Evolutionary conservation across 2,797 vertebrate species (phyloP).

Genomic region (Ceyx erithaca): DNA sequence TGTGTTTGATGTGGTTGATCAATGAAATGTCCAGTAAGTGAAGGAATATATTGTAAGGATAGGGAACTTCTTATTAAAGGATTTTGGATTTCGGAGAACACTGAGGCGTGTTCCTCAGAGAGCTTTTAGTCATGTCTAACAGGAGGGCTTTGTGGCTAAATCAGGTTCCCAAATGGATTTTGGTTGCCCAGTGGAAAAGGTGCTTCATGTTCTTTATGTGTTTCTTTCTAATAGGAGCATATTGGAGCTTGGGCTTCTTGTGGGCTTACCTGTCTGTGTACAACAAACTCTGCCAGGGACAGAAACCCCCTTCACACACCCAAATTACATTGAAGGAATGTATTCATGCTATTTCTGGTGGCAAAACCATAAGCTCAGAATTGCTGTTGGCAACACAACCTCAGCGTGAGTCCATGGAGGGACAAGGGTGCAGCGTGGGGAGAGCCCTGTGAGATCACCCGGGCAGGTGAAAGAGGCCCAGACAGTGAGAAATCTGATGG

Average conservation of each 20-base stretch:
- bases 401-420: neutral
- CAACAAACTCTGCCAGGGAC: neutral
- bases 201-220: conserved; percentile 9
- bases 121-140: conserved; percentile 48
- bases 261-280: conserved; percentile 24
- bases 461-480: neutral
- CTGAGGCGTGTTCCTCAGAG: conserved; percentile 41
- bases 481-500: neutral
- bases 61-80: conserved; percentile 48
- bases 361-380: conserved; percentile 39
- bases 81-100: conserved; percentile 48
- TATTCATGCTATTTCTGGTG: conserved; percentile 10
- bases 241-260: neutral
- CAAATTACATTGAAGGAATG: conserved; percentile 12
- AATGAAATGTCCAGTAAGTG: conserved; percentile 48
- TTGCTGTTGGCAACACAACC: neutral
- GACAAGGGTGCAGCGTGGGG: conserved; percentile 1
- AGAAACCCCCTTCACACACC: conserved; percentile 7
- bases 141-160: conserved; percentile 46
- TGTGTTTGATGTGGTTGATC: conserved; percentile 21
- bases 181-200: conserved; percentile 58
- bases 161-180: neutral
- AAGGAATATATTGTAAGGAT: conserved; percentile 58
- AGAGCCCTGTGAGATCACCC: neutral
- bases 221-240: conserved; percentile 28